phyloP scores from a whole-genome alignment of 2,113 vertebrate genomes.

The Atrichornis clamosus region DNA sequence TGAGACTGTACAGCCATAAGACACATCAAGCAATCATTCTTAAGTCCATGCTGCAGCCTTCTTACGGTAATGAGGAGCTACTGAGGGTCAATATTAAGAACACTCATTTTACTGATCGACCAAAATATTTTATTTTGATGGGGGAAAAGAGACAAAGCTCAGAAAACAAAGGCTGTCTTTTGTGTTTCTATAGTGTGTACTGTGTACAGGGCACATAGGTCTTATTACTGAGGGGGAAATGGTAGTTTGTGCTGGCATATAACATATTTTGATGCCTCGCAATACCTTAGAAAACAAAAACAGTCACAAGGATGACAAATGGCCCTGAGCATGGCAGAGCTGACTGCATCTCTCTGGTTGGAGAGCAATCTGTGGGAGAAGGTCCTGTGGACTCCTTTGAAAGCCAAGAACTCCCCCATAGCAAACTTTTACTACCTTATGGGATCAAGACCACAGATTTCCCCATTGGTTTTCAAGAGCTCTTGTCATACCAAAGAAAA shows the following conservation, averaged over 20 bases:
- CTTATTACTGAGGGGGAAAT: neutral
- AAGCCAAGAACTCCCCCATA: neutral
- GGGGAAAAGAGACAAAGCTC: neutral
- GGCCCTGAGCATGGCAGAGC: neutral
- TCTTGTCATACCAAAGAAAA: slow-evolving; percentile 29
- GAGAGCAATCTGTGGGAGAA: neutral
- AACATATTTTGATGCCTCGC: neutral
- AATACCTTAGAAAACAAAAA: neutral
- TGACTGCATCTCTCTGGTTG: neutral
- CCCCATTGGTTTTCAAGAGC: slow-evolving; percentile 38
- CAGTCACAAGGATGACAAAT: neutral
- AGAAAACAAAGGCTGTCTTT: neutral
- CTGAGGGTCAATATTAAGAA: neutral
- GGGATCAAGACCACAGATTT: neutral
- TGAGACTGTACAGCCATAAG: neutral
- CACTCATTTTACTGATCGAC: neutral
- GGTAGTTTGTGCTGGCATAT: neutral
- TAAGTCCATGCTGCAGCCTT: neutral
- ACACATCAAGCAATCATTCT: neutral
- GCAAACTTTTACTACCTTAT: neutral
- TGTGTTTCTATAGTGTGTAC: neutral
- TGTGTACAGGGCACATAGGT: neutral
- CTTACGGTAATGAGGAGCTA: neutral
- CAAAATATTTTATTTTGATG: neutral
- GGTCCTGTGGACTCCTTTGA: neutral